These are phyloP conservation scores for Scelioninae gen. 1 DNA, from an alignment of 2,888 invertebrate species.

Conservation along the genomic window DNA sequence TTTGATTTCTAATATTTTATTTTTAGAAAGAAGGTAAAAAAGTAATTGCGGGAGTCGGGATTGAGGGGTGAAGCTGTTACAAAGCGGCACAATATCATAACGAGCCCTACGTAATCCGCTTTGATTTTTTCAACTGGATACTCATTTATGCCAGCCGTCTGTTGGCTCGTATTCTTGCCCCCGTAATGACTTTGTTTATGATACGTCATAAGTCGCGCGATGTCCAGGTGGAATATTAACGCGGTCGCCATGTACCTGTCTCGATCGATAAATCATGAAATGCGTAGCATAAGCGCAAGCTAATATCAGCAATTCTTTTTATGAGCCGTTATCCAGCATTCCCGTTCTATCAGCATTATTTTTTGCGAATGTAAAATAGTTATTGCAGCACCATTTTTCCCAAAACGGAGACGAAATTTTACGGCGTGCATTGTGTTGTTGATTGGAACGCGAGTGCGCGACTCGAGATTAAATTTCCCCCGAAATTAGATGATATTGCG, in stretches of 20 bases:
- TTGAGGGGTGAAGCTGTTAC: too few relatives aligned
- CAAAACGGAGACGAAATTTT: constrained; percentile 22
- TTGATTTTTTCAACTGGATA: constrained; percentile 75
- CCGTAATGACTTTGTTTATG: constrained; percentile 82
- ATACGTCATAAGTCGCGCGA: constrained; percentile 75
- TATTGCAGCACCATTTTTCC: constrained; percentile 25
- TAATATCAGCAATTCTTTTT: constrained; percentile 60
- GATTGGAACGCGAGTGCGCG: constrained; percentile 26
- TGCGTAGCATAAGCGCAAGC: constrained; percentile 44
- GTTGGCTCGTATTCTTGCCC: constrained; percentile 69
- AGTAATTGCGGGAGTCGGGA: too few relatives aligned
- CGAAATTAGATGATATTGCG: constrained; percentile 24
- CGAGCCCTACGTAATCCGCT: constrained; percentile 76
- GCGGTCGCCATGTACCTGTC: constrained; percentile 51
- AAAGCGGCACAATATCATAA: constrained; percentile 68
- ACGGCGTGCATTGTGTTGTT: constrained; percentile 21
- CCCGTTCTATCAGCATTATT: constrained; percentile 31
- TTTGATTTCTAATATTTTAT: too few relatives aligned
- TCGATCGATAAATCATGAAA: constrained; percentile 63
- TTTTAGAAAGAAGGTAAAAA: too few relatives aligned
- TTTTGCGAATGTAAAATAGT: constrained; percentile 55
- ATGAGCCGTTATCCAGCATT: constrained; percentile 38
- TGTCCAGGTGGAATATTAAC: constrained; percentile 76
- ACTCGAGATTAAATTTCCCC: constrained; percentile 38
- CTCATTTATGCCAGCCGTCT: constrained; percentile 73